Percentiles rank a stretch among this genome's conserved stretches.
These are phyloP conservation scores for Argyrosomus regius DNA, from an alignment of 2,797 vertebrate species.

Conservation along the genomic window DNA sequence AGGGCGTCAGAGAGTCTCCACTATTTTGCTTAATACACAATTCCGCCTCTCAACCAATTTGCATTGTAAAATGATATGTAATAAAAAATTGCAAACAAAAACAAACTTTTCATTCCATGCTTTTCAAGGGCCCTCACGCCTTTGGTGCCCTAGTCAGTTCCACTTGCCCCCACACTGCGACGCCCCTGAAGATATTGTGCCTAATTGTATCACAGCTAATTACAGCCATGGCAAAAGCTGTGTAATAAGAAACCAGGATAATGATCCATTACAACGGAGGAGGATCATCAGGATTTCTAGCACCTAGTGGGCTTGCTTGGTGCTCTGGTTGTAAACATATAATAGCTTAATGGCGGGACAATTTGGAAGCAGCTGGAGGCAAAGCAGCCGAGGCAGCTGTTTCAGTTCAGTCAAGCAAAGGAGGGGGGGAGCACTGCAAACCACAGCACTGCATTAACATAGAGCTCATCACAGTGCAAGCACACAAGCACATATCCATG, in stretches of 20 bases:
- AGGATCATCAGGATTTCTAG: slow-evolving; percentile 66
- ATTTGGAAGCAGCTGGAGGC: slow-evolving; percentile 92
- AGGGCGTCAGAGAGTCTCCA: too few species aligned
- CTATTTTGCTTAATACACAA: too few species aligned
- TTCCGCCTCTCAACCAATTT: too few species aligned
- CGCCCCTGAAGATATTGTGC: slow-evolving; percentile 20
- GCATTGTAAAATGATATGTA: too few species aligned
- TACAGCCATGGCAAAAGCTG: slow-evolving; percentile 49
- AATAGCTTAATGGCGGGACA: slow-evolving; percentile 91
- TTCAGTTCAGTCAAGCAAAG: slow-evolving; percentile 75
- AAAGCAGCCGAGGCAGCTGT: slow-evolving; percentile 89
- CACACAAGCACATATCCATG: slow-evolving; percentile 18
- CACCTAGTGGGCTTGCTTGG: slow-evolving; percentile 82
- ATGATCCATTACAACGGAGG: slow-evolving; percentile 70
- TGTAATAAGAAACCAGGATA: slow-evolving; percentile 69
- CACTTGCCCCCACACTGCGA: too few species aligned
- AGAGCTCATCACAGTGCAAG: slow-evolving; percentile 35
- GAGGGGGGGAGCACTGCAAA: slow-evolving; percentile 29
- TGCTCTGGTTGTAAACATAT: slow-evolving; percentile 89
- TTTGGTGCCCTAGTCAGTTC: too few species aligned
- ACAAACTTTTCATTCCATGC: too few species aligned
- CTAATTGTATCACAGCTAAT: slow-evolving; percentile 65
- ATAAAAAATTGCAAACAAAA: too few species aligned
- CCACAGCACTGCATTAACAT: slow-evolving; percentile 61
- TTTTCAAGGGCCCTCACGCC: too few species aligned